Conservation (phyloP, 2,888 invertebrate genomes). For the Coleophora flavipennella region DNA sequence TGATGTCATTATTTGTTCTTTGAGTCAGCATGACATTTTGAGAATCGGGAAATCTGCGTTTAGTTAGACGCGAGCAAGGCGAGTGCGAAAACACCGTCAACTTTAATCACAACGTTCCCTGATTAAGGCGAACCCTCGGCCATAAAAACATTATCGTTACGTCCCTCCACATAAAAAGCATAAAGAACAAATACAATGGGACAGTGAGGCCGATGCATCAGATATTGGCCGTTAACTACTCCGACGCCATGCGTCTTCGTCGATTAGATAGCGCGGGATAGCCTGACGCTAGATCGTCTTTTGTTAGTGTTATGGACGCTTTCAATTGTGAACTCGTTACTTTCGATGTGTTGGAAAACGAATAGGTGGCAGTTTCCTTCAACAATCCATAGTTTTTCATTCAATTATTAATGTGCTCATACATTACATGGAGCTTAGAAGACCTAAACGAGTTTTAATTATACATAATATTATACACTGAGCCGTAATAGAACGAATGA, state of each 20-base stretch:
- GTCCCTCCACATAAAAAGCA: constrained; percentile 67
- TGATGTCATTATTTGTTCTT: no score
- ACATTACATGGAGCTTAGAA: no score
- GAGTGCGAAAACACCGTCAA: constrained; percentile 37
- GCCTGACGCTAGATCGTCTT: constrained; percentile 17
- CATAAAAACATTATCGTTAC: constrained; percentile 71
- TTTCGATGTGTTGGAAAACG: no score
- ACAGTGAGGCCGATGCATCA: constrained; percentile 54
- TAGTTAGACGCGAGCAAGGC: neutral
- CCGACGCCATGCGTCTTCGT: constrained; percentile 49
- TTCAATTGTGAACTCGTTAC: constrained; percentile 37
- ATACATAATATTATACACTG: no score
- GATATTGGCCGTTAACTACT: constrained; percentile 68
- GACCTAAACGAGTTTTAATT: no score
- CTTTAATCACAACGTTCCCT: constrained; percentile 67
- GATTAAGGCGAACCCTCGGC: constrained; percentile 64
- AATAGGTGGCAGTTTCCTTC: no score
- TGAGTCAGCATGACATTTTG: no score
- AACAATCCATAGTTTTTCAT: no score
- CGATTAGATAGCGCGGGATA: constrained; percentile 45
- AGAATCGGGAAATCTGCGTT: no score
- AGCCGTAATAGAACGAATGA: no score
- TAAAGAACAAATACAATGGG: constrained; percentile 69
- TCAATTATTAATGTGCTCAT: no score
- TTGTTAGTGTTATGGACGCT: constrained; percentile 34